Percentiles rank a stretch among this genome's conserved stretches.
phyloP scores from a whole-genome alignment of 2,113 vertebrate genomes.

The Oplegnathus fasciatus region DNA sequence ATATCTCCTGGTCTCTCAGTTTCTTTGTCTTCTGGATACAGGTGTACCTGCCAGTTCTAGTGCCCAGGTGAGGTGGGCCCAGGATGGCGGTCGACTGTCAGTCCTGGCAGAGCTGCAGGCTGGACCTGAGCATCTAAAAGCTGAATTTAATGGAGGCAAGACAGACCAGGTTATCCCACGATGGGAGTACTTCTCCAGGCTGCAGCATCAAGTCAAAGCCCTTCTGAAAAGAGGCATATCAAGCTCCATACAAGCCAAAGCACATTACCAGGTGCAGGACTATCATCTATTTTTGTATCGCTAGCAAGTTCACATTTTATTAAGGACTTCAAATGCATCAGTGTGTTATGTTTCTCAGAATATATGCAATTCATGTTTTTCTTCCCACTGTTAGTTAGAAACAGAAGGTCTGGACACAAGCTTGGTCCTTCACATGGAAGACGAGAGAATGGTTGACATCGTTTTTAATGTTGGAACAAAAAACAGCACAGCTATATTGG shows the following conservation, averaged over 20 bases:
- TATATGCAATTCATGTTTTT: not conserved
- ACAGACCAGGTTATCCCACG: not conserved
- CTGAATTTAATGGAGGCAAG: constrained; percentile 70
- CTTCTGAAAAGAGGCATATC: constrained; percentile 78
- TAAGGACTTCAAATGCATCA: not conserved
- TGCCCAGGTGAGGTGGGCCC: constrained; percentile 64
- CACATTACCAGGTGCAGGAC: constrained; percentile 83
- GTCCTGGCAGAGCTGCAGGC: constrained; percentile 73
- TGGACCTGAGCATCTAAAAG: constrained; percentile 67
- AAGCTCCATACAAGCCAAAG: constrained; percentile 71
- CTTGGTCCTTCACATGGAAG: constrained; percentile 71
- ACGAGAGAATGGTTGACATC: constrained; percentile 65
- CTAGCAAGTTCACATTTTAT: not conserved
- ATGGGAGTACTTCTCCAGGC: constrained; percentile 66
- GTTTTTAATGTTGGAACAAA: constrained; percentile 70
- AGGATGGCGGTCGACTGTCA: constrained; percentile 54
- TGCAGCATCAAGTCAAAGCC: constrained; percentile 80
- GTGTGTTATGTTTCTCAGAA: not conserved
- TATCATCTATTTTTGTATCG: not conserved
- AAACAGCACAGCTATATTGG: constrained; percentile 56
- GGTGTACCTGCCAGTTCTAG: constrained; percentile 81
- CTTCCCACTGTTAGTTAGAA: constrained; percentile 72
- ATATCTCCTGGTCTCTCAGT: not conserved
- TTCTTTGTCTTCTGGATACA: constrained; percentile 55
- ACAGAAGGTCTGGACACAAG: constrained; percentile 61